Percentiles rank a stretch among this genome's conserved stretches.
phyloP scores from a whole-genome alignment of 2,113 vertebrate species.

The Thomomys bottae region DNA sequence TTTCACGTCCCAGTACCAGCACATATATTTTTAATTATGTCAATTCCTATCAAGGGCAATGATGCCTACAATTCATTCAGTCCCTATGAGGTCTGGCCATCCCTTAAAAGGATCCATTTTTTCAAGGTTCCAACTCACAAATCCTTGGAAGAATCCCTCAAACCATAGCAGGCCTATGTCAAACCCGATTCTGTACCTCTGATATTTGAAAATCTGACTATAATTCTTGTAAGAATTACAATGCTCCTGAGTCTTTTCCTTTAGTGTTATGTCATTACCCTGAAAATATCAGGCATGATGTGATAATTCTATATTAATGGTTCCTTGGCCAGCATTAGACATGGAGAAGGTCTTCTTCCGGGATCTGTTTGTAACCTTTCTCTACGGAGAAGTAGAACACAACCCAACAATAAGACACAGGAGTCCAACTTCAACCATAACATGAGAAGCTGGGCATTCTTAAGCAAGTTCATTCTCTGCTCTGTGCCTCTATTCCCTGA shows the following conservation, averaged over 20 bases:
- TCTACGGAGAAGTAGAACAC: background rate
- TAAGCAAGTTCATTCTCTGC: background rate
- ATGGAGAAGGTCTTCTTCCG: background rate
- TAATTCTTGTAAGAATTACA: background rate
- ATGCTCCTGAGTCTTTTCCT: background rate
- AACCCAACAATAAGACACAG: background rate
- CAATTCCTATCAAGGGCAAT: background rate
- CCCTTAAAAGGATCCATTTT: background rate
- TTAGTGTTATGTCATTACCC: background rate
- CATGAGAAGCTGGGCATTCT: accelerated
- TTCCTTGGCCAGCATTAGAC: background rate
- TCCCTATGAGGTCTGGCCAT: too few species aligned
- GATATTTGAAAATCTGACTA: background rate
- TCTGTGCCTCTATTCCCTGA: background rate
- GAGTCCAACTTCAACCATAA: background rate
- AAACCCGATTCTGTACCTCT: background rate
- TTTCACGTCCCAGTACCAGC: too few species aligned
- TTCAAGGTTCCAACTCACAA: background rate
- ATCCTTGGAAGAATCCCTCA: too few species aligned
- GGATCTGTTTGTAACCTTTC: background rate
- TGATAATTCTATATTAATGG: accelerated
- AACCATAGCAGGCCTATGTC: background rate
- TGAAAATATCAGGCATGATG: background rate
- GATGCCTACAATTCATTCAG: too few species aligned
- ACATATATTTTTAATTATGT: background rate